Evolutionary conservation across 1,140 invertebrate genomes (phyloP).

Genomic region (Sycobia sp.): DNA sequence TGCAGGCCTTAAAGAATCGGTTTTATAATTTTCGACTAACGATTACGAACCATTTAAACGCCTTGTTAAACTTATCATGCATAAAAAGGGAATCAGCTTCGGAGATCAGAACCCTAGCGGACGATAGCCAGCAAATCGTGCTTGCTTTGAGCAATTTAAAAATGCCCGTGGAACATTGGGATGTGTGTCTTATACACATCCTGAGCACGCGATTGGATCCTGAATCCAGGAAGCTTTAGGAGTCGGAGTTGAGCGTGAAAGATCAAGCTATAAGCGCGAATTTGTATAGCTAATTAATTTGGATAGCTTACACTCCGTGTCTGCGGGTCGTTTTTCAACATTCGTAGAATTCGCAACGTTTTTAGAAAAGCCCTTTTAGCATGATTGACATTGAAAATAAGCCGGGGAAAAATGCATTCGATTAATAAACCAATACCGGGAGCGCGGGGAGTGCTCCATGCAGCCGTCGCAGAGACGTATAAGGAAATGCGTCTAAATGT

Average conservation of each 20-base stretch:
- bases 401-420: too few species aligned
- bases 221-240: too few species aligned
- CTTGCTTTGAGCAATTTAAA: neutral
- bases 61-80: neutral
- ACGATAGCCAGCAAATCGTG: neutral
- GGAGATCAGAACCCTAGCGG: neutral
- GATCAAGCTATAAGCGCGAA: too few species aligned
- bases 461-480: too few species aligned
- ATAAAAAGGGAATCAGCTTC: slow-evolving; percentile 7
- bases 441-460: too few species aligned
- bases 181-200: neutral
- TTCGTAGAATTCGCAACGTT: slow-evolving; percentile 13
- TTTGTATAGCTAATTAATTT: too few species aligned
- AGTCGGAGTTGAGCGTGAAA: too few species aligned
- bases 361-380: slow-evolving; percentile 1
- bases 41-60: neutral
- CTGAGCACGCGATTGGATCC: neutral
- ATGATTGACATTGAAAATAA: too few species aligned
- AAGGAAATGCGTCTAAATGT: too few species aligned
- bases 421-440: too few species aligned
- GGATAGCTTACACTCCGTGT: too few species aligned
- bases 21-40: slow-evolving; percentile 11
- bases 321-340: neutral
- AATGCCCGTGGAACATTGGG: too few species aligned
- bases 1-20: slow-evolving; percentile 2